These are phyloP conservation scores for Ridgeia piscesae DNA, from an alignment of 1,140 invertebrate species.

Conservation along the genomic window DNA sequence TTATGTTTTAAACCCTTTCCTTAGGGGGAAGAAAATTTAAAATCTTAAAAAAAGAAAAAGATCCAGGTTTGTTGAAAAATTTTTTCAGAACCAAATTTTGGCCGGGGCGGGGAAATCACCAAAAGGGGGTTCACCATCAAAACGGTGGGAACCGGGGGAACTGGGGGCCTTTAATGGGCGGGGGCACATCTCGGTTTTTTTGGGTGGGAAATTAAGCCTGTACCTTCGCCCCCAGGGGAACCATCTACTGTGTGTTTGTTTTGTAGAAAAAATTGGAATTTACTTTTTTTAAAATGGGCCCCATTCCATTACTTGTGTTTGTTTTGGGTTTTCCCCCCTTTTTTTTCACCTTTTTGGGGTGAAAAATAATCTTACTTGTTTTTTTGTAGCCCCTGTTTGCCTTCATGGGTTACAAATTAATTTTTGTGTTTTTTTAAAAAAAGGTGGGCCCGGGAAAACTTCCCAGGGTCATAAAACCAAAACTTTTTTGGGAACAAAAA, in stretches of 20 bases:
- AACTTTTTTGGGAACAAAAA: too few species aligned
- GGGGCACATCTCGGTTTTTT: constrained; percentile 86
- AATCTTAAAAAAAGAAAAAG: too few species aligned
- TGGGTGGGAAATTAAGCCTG: constrained; percentile 82
- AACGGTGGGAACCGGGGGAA: constrained; percentile 85
- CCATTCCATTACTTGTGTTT: constrained; percentile 74
- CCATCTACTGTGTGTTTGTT: constrained; percentile 71
- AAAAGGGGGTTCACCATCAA: too few species aligned
- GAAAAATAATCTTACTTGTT: constrained; percentile 70
- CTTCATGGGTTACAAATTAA: constrained; percentile 87
- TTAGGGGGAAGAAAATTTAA: too few species aligned
- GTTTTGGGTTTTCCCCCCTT: constrained; percentile 72
- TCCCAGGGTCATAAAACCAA: too few species aligned
- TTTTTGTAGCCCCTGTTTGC: constrained; percentile 79
- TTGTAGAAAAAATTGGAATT: constrained; percentile 81
- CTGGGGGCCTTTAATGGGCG: too few species aligned
- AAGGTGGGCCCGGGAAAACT: too few species aligned
- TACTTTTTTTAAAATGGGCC: constrained; percentile 87
- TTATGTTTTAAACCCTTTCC: too few species aligned
- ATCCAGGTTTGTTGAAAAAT: too few species aligned
- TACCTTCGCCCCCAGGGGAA: constrained; percentile 90
- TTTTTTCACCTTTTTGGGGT: constrained; percentile 89
- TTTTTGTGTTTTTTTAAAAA: constrained; percentile 67
- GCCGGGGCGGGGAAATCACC: too few species aligned
- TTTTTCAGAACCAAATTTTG: too few species aligned